Percentiles rank a stretch among this genome's conserved stretches.
These are phyloP conservation scores for Triplophysa rosa DNA, from an alignment of 2,113 vertebrate species.

Conservation along the genomic window DNA sequence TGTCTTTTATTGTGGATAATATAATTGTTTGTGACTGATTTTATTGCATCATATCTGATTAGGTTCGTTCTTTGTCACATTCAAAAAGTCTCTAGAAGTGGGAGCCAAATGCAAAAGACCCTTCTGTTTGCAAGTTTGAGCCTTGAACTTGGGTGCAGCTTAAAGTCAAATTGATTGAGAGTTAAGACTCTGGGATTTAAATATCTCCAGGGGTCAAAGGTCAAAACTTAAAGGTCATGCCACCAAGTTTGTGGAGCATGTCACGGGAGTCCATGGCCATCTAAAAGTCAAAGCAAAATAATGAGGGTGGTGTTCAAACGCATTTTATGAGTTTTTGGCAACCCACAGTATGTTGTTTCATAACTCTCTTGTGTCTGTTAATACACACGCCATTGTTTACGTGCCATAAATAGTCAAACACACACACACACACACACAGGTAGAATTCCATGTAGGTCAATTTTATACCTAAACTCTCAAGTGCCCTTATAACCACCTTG, in stretches of 20 bases:
- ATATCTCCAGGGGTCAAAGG: not conserved
- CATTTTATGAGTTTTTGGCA: constrained; percentile 28
- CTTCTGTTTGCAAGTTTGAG: not conserved
- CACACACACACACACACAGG: not conserved
- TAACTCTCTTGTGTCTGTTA: constrained; percentile 12
- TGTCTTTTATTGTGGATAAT: no score
- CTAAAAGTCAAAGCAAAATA: constrained; percentile 8
- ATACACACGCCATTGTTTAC: not conserved
- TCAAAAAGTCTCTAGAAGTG: not conserved
- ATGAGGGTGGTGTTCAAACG: not conserved
- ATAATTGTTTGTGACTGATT: no score
- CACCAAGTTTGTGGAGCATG: constrained; percentile 26
- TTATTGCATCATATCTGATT: not conserved
- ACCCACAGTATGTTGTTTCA: not conserved
- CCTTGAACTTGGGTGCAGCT: not conserved
- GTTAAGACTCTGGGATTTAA: not conserved
- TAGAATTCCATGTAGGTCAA: not conserved
- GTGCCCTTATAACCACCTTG: constrained; percentile 33
- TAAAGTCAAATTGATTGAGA: not conserved
- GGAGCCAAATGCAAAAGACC: not conserved
- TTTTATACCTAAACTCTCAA: constrained; percentile 10
- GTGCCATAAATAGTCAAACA: not conserved
- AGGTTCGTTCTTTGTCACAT: not conserved
- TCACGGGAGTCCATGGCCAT: constrained; percentile 8
- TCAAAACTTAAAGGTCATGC: constrained; percentile 7